These are phyloP conservation scores for Eledona agricola DNA, from an alignment of 2,888 invertebrate species.

Conservation along the genomic window DNA sequence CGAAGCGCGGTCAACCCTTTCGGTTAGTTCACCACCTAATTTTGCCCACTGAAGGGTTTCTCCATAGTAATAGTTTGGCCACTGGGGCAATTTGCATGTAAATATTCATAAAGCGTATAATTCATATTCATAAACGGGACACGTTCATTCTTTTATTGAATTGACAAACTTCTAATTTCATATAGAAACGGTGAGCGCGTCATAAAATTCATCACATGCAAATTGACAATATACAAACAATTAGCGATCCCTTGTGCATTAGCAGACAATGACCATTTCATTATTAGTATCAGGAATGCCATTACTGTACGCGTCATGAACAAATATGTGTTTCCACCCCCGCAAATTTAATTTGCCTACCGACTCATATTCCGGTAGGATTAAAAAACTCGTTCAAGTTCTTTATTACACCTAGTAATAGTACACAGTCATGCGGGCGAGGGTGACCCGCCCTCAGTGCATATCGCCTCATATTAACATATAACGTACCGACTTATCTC, in stretches of 20 bases:
- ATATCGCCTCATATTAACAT: slow-evolving; percentile 28
- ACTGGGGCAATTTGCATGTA: slow-evolving; percentile 22
- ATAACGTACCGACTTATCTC: slow-evolving; percentile 34
- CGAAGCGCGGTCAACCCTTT: slow-evolving; percentile 26
- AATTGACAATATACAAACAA: slow-evolving; percentile 64
- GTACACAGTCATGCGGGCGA: slow-evolving; percentile 34
- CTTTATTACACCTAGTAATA: slow-evolving; percentile 52
- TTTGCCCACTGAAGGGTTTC: slow-evolving; percentile 22
- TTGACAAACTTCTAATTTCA: slow-evolving; percentile 49
- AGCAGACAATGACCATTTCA: slow-evolving; percentile 61
- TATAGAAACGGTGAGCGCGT: slow-evolving; percentile 43
- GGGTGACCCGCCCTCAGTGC: slow-evolving; percentile 12
- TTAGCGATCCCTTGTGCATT: slow-evolving; percentile 60
- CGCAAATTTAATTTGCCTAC: slow-evolving; percentile 59
- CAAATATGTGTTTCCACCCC: slow-evolving; percentile 57
- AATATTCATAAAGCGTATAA: slow-evolving; percentile 35
- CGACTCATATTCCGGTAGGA: slow-evolving; percentile 52
- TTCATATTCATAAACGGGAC: slow-evolving; percentile 34
- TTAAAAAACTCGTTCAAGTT: slow-evolving; percentile 55
- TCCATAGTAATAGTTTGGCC: slow-evolving; percentile 22
- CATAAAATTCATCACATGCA: slow-evolving; percentile 60
- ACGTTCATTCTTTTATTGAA: slow-evolving; percentile 45
- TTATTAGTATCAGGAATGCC: slow-evolving; percentile 62
- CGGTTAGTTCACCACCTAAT: slow-evolving; percentile 18
- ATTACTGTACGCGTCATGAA: slow-evolving; percentile 57